phyloP scores from a whole-genome alignment of 2,113 vertebrate genomes.

The Thoracochromis brauschi region DNA sequence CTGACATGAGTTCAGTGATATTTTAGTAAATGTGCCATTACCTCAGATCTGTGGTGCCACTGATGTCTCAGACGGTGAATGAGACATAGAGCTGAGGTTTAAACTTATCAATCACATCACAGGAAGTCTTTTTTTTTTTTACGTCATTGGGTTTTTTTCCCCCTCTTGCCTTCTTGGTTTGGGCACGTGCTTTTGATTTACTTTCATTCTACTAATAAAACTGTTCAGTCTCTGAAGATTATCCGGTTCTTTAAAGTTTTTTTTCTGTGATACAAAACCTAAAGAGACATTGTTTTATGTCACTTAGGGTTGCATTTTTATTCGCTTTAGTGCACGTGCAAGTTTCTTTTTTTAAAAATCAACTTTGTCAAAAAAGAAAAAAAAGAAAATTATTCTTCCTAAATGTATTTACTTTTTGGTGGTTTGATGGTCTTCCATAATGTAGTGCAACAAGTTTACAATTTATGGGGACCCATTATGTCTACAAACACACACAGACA shows the following conservation, averaged over 20 bases:
- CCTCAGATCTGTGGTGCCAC: constrained; percentile 6
- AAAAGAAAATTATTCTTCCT: not conserved
- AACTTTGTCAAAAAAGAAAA: not conserved
- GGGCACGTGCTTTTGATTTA: not conserved
- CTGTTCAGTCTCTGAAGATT: not conserved
- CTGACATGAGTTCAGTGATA: not conserved
- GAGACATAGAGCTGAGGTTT: not conserved
- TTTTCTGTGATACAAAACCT: not conserved
- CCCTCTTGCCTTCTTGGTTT: not conserved
- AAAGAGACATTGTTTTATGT: not conserved
- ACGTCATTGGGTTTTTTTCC: accelerated
- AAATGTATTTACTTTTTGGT: not conserved
- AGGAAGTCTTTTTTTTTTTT: not conserved
- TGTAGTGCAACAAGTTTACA: not conserved
- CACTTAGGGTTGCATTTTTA: not conserved
- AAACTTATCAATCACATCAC: constrained; percentile 3
- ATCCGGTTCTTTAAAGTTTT: not conserved
- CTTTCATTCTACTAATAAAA: not conserved
- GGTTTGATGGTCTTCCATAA: not conserved
- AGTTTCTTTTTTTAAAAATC: not conserved
- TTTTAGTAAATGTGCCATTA: not conserved
- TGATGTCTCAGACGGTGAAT: constrained; percentile 2
- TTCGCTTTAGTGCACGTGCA: not conserved
- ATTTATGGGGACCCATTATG: not conserved
- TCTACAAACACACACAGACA: not conserved